Base-by-base conservation (phyloP, 2,113 vertebrate genomes). In the Eupsittula cactorum region DNA sequence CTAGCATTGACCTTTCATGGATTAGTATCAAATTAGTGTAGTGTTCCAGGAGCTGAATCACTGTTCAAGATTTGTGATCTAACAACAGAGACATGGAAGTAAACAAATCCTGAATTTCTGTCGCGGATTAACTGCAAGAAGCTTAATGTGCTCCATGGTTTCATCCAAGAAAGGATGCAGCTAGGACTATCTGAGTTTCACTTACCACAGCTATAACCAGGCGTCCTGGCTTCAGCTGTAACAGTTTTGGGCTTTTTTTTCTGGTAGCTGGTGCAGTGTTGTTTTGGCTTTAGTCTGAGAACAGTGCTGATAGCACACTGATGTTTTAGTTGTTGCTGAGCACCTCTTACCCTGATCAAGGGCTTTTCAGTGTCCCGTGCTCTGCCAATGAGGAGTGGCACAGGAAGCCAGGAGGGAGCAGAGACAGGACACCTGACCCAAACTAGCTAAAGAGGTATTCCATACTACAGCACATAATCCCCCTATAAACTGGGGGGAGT, bases 1-100 rank as follows among this genome's bases (percentile, higher is more conserved):
- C 68, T 57, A 93, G 50, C 64, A 71, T 13, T 92, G 93, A 96
- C 90, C 92, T 95, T 93, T 93, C 80, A 47, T 1, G 2, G 55
- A 75, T 90, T 86, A 71, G 31, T 68, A 84, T 47, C 76, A 81
- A 88, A 93, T 88, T 77, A 91, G 11, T 21, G 31, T 29, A 49
- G 37, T 33, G 81, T 62, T 73, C 78, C 82, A 70, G 63, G 78
- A 92, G 80, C 64, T 88, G 71, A 95, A 81, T 70, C 60, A 41
- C 60, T 67, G 12, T 73, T 77, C 8, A 2, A 71, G 55, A 57
- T 77, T 86, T 81, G 13, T 9, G 16, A 80, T 85, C 50, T 80
- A 63, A 86, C 24, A 86, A 60, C 31, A 67, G 62, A 85, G 67
- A 73, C 1, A 70, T n/a, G 16, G 37, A 81, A 77, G 33, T 46